These are phyloP conservation scores for Craterocephalus amniculus DNA, from an alignment of 2,797 vertebrate species.

Conservation along the genomic window DNA sequence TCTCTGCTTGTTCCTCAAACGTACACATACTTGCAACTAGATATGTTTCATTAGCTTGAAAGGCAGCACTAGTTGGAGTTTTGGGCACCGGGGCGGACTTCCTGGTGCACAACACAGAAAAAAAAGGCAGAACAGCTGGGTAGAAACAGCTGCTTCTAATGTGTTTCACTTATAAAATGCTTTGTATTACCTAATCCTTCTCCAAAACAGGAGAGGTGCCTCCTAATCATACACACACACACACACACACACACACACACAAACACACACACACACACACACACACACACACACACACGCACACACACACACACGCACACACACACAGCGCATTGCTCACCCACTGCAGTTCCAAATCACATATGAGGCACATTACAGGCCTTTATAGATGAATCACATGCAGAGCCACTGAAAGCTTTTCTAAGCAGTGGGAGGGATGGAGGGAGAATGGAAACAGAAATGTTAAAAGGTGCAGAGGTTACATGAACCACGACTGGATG, in stretches of 20 bases:
- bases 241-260: constrained; percentile 31
- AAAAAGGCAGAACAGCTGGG: constrained; percentile 49
- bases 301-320: constrained; percentile 32
- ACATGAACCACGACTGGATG: constrained; percentile 35
- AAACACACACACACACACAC: constrained; percentile 39
- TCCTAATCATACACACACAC: constrained; percentile 49
- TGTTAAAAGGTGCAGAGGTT: constrained; percentile 35
- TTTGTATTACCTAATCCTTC: constrained; percentile 63
- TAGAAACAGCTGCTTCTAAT: constrained; percentile 73
- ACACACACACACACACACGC: constrained; percentile 32
- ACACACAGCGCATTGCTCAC: too few relatives aligned
- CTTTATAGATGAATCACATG: constrained; percentile 48
- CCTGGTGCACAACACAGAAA: constrained; percentile 49
- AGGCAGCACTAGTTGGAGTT: constrained; percentile 16
- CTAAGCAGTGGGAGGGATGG: constrained; percentile 4
- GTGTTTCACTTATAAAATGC: constrained; percentile 60
- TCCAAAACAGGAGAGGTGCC: constrained; percentile 60
- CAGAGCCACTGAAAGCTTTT: constrained; percentile 50
- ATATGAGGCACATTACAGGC: constrained; percentile 65
- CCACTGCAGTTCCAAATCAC: constrained; percentile 49
- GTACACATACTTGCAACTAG: neutral
- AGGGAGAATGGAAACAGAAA: constrained; percentile 44
- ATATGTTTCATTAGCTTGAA: constrained; percentile 33
- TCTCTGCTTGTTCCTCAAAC: constrained; percentile 15
- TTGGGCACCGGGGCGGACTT: constrained; percentile 30